Evolutionary conservation across 2,888 invertebrate species (phyloP).

Genomic region (Octodonta nipae): DNA sequence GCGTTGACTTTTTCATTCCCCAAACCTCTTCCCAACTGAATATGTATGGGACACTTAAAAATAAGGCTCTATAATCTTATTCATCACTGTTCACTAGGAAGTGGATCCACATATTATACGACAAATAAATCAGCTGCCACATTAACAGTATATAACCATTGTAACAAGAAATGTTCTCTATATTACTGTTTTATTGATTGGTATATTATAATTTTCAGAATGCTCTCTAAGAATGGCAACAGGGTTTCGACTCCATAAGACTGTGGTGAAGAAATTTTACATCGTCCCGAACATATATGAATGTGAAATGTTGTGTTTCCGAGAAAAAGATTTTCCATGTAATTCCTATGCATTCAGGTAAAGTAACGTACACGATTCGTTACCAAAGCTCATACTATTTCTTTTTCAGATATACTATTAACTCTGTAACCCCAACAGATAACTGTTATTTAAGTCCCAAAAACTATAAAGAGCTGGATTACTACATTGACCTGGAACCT

Average conservation of each 20-base stretch:
- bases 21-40: no score
- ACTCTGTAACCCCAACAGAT: conserved; percentile 44
- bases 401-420: not conserved
- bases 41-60: no score
- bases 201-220: no score
- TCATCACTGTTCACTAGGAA: no score
- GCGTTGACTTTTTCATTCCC: no score
- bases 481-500: conserved; percentile 59
- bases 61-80: no score
- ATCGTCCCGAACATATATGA: conserved; percentile 56
- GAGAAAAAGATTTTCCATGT: conserved; percentile 57
- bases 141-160: no score
- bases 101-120: no score
- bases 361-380: conserved; percentile 6
- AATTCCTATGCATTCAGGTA: conserved; percentile 66
- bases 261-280: conserved; percentile 51
- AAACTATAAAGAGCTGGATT: conserved; percentile 53
- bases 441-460: conserved; percentile 67
- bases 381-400: no score
- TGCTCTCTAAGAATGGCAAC: conserved; percentile 63
- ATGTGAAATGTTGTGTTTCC: conserved; percentile 62
- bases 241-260: conserved; percentile 59
- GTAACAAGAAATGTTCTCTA: no score
- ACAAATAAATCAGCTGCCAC: no score
- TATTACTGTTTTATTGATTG: no score